Percentiles rank a stretch among this genome's conserved stretches.
Conservation (phyloP, 2,797 vertebrate species). For the Monodelphis domestica region DNA sequence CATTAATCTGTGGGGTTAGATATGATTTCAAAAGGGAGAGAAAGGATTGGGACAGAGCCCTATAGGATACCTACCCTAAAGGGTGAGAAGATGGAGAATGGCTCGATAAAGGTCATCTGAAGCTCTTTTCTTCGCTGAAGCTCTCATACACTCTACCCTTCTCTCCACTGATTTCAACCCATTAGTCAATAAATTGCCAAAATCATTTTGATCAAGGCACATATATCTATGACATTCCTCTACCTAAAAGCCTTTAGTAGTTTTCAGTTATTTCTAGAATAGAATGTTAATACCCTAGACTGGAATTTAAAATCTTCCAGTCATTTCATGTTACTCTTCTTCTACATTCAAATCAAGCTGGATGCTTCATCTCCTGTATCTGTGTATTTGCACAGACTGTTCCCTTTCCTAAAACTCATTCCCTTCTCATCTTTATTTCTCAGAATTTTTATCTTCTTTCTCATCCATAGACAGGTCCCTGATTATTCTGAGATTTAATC, state of each 20-base stretch:
- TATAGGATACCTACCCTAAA: not conserved
- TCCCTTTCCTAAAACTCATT: no score
- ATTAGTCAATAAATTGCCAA: no score
- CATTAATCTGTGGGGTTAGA: not conserved
- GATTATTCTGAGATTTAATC: not conserved
- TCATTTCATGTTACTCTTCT: not conserved
- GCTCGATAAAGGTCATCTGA: not conserved
- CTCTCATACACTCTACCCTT: not conserved
- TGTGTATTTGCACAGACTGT: not conserved
- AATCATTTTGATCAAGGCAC: no score
- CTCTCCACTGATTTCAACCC: no score
- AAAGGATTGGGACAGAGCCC: not conserved
- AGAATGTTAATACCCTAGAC: not conserved
- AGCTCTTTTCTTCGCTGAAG: not conserved
- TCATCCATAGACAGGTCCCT: not conserved
- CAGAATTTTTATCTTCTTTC: not conserved
- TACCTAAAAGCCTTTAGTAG: not conserved
- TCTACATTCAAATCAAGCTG: not conserved
- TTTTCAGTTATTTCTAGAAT: not conserved
- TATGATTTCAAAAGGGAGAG: not conserved
- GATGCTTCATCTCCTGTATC: not conserved
- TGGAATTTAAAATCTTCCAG: not conserved
- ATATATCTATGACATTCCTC: not conserved
- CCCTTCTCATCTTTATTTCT: not conserved
- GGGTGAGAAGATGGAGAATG: not conserved